phyloP scores from a whole-genome alignment of 1,140 invertebrate species.

The Arion vulgaris region DNA sequence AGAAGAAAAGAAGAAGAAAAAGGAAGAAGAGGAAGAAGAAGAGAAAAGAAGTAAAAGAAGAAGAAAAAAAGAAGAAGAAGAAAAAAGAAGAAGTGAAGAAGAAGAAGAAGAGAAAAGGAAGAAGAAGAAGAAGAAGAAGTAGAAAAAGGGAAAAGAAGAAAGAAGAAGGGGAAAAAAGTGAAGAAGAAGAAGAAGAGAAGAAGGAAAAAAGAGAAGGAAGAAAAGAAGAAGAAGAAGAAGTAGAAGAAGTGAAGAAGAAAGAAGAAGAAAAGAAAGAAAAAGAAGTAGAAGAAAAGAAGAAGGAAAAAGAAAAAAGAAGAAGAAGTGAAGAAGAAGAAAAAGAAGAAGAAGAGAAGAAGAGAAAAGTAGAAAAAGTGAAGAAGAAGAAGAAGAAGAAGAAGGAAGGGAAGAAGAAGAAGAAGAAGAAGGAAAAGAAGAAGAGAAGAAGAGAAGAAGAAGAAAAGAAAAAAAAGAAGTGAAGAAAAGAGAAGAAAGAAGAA shows the following conservation, averaged over 20 bases:
- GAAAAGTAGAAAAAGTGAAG: not conserved
- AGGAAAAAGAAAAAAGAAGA: not conserved
- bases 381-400: not conserved
- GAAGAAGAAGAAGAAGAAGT: not conserved
- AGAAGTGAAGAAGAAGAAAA: not conserved
- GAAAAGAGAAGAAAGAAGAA: not conserved
- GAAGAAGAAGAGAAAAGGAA: not conserved
- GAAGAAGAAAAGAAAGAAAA: not conserved
- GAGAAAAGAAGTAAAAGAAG: too few species aligned
- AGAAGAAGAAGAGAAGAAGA: not conserved
- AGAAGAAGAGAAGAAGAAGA: not conserved
- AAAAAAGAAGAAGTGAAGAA: not conserved
- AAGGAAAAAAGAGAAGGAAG: not conserved
- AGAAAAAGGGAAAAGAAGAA: not conserved
- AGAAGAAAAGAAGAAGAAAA: too few species aligned
- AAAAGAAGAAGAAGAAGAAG: not conserved
- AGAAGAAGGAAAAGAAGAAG: not conserved
- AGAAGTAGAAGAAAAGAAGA: not conserved
- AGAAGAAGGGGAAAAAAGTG: not conserved
- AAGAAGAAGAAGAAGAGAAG: not conserved
- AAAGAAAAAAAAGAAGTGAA: not conserved
- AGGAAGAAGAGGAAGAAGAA: too few species aligned
- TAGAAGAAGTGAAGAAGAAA: not conserved
- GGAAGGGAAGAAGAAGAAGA: not conserved
- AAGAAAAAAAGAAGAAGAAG: not conserved